Evolutionary conservation across 1,140 invertebrate species (phyloP), one percentile per base, ranked within the genome.

Genomic region (Lepidotrigona ventralis): DNA sequence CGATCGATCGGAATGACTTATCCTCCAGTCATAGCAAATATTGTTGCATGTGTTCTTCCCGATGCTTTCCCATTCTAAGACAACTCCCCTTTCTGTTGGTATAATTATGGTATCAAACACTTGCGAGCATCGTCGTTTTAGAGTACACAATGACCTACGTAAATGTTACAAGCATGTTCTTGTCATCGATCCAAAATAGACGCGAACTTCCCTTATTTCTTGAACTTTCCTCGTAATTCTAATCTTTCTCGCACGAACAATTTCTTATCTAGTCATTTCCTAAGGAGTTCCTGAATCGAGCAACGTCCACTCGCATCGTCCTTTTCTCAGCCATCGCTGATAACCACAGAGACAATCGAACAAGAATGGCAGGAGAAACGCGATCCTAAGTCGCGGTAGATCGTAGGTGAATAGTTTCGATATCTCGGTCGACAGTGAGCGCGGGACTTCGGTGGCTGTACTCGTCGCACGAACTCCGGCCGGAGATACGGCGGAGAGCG

Each of bases 401-500:
- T 83, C 85, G 82, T 76, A 68, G 60, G 79, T 58, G 71, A 87
- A 79, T 79, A 83, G 84, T 85, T 85, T 77, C 75, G 84, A 85
- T 83, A 81, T 83, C 86, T 82, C 56, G 39, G 51, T 54, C 51
- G 33, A 66, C 26, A 11, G 80, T 53, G 46, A 56, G 51, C 75
- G 79, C 69, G 75, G 58, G 54, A 56, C 75, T 81, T 60, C 79
- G 70, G 81, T 83, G 81, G 81, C 81, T 72, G 51, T 69, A 66
- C 69, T 74, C 78, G 70, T 51, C 83, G 66, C 21, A 26, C 66
- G 58, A 83, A 74, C 81, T 76, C 74, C 51, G 26, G 26, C 81
- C 83, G 75, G 88, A 91, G 92, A 93, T 93, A 93, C 90, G 89
- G 86, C 90, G 86, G 82, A 94, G 91, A 94, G 93, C 92, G 86